phyloP scores from a whole-genome alignment of 2,888 invertebrate genomes.

The Atrina japonica region DNA sequence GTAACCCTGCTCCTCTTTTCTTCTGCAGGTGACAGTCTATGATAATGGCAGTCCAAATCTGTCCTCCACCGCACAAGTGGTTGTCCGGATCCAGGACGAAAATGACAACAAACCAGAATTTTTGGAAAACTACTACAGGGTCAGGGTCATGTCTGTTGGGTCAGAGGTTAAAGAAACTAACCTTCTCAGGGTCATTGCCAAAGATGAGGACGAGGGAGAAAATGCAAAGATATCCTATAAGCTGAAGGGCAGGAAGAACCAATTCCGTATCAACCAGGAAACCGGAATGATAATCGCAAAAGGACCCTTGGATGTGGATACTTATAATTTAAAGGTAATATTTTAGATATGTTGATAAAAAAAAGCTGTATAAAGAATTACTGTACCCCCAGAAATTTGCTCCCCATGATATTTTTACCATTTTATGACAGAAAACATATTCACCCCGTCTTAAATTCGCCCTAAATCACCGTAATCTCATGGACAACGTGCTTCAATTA shows the following conservation, averaged over 20 bases:
- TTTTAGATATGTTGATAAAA: too few species aligned
- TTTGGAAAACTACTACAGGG: constrained; percentile 60
- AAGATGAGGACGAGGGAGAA: constrained; percentile 74
- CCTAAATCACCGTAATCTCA: too few species aligned
- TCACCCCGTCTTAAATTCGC: too few species aligned
- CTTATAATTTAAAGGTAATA: constrained; percentile 36
- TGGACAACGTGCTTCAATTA: too few species aligned
- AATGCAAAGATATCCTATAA: constrained; percentile 88
- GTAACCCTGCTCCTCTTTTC: too few species aligned
- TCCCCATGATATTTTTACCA: not conserved
- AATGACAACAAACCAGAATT: constrained; percentile 77
- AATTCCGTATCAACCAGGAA: constrained; percentile 89
- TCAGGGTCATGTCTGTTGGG: constrained; percentile 60
- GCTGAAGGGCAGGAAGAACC: constrained; percentile 72
- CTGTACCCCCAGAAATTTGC: not conserved
- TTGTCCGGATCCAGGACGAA: constrained; percentile 74
- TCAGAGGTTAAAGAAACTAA: constrained; percentile 53
- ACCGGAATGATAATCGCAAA: constrained; percentile 90
- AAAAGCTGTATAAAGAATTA: too few species aligned
- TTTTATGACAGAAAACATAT: too few species aligned
- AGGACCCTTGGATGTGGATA: constrained; percentile 11
- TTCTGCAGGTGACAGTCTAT: constrained; percentile 88
- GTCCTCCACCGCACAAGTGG: constrained; percentile 86
- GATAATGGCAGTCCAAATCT: constrained; percentile 89
- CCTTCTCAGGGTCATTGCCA: constrained; percentile 74